Evolutionary conservation across 2,113 vertebrate species (phyloP), one percentile per base, ranked within the genome.

Genomic region (Apus apus): DNA sequence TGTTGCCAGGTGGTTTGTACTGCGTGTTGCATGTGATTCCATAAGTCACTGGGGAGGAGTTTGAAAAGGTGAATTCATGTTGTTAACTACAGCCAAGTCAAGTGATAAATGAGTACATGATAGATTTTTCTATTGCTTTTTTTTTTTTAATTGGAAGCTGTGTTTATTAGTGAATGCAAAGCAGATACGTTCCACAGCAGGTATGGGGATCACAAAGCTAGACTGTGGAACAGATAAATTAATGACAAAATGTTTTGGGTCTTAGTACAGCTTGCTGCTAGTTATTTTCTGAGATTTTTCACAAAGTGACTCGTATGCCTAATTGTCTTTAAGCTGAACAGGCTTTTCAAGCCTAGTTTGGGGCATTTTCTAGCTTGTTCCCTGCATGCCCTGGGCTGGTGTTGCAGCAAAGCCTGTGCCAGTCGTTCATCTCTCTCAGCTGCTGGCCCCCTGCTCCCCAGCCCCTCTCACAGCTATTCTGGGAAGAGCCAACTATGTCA

Each of bases 371-470:
- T 72, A 6, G 15, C 19, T 22, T 30, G 43, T n/a, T 43, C 38
- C 62, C 34, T 29, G 10, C 2, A 2, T 61, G 72, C 22, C 56
- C 61, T 17, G 18, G 3, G 21, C 27, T 36, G 13, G 1, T 15
- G 27, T 6, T 10, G 22, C 65, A 50, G 4, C 40, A 43, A 43
- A 57, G 54, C 29, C 68, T 1, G 0, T 1, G 0, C 6, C 21
- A 7, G 12, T 5, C 0, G 0, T 13, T 17, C n/a, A 15, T 48
- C 60, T 40, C 50, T 53, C 5, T 11, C 2, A 4, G 56, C 30
- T 70, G 36, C 26, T 6, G 4, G 32, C 26, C 19, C 20, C 53
- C 51, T 32, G 48, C 53, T 65, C 46, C 4, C 0, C 43, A 85
- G 30, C 50, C 38, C 27, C 74, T 17, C 54, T 27, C 1, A 1